Evolutionary conservation across 2,888 invertebrate species (phyloP).

Genomic region (Noctuana brunneofusca): DNA sequence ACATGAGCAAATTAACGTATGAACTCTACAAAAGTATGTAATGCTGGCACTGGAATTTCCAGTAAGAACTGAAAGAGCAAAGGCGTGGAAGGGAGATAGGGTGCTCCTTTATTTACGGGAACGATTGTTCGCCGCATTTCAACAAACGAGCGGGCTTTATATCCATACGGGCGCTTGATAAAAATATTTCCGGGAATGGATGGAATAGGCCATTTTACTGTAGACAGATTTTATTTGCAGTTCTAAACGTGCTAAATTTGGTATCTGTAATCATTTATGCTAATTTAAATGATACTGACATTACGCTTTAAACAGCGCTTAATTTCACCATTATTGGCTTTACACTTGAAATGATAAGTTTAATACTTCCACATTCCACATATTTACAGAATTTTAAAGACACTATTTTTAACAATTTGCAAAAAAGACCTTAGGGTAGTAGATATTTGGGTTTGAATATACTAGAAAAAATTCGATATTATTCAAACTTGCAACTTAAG

Average conservation of each 20-base stretch:
- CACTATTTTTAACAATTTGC: no score
- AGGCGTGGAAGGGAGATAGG: conserved; percentile 40
- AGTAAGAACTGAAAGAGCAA: conserved; percentile 30
- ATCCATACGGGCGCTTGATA: conserved; percentile 22
- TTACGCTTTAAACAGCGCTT: no score
- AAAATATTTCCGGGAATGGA: conserved; percentile 13
- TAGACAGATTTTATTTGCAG: not conserved
- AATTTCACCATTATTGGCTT: no score
- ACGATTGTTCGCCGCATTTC: conserved; percentile 34
- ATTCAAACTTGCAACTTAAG: no score
- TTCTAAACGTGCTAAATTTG: not conserved
- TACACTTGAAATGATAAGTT: no score
- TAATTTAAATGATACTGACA: no score
- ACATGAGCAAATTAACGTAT: conserved; percentile 20
- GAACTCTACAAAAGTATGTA: conserved; percentile 19
- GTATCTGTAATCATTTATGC: no score
- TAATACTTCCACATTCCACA: no score
- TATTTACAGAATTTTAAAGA: no score
- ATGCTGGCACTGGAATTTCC: conserved; percentile 9
- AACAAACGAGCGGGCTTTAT: conserved; percentile 4
- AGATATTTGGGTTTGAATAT: no score
- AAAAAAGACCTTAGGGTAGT: no score
- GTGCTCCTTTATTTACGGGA: conserved; percentile 35
- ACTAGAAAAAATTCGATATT: no score
- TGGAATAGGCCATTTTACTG: conserved; percentile 2